Base-by-base conservation (phyloP, 2,113 vertebrate genomes). In the Colossoma macropomum region DNA sequence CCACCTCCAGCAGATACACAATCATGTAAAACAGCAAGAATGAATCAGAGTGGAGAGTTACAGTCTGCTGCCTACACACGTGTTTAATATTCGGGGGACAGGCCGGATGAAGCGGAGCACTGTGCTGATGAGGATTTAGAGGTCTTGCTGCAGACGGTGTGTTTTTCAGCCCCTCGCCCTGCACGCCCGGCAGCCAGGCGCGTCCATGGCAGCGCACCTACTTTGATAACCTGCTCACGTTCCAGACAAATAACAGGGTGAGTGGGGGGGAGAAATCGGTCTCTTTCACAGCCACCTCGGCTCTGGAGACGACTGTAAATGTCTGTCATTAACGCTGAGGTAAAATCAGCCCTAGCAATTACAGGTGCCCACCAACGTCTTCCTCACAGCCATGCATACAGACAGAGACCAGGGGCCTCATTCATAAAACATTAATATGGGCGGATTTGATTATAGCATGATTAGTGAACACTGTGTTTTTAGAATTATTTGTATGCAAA, bases 241-340 rank as follows among this genome's bases (percentile, higher is more conserved):
- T 85, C 80, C 89, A 88, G 87, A 87, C 87, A 87, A 90, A 90
- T 90, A 86, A 90, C 84, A 90, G 86, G 89, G 82, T 88, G 74
- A 77, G 60, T 72, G 45, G 79, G 69, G 79, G 75, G 87, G 86
- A 79, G 65, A 84, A 81, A 73, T 74, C 69, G 63, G 30, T 21
- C 74, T 81, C 48, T 82, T 76, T 73, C 34, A 80, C 72, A 72
- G 80, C 72, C 68, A 78, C 54, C 65, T 68, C 34, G 70, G 73
- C 34, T 81, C 65, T 81, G 74, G 84, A 84, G 86, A 86, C 81
- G 45, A 75, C 74, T 81, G 79, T 81, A 79, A 86, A 88, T 60
- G 28, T 80, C 86, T 88, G 86, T 88, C 84, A 88, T 88, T 88
- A 84, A 25, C 63, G 56, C 32, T 69, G 72, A 86, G 84, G 78